Evolutionary conservation across 2,888 invertebrate species (phyloP).

Genomic region (Polydrusus pterygomalis): DNA sequence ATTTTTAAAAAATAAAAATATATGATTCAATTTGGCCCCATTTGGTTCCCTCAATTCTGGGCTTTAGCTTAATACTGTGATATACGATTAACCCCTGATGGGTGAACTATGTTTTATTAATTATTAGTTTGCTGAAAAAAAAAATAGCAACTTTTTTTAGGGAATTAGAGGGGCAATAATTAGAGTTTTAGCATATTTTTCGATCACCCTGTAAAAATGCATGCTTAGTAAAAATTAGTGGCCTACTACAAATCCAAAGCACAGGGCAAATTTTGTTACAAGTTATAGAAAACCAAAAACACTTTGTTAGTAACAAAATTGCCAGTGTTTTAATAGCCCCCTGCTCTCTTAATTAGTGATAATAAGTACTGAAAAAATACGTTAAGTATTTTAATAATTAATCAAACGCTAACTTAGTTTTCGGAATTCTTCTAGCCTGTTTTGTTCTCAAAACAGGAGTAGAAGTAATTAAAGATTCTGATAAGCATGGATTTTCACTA

Average conservation of each 20-base stretch:
- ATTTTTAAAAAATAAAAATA: background rate
- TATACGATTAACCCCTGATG: background rate
- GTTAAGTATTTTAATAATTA: conserved; percentile 33
- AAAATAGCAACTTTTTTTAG: background rate
- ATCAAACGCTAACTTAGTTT: conserved; percentile 53
- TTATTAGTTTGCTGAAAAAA: background rate
- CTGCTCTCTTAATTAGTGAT: background rate
- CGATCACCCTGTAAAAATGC: background rate
- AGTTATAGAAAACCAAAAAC: background rate
- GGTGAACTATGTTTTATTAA: background rate
- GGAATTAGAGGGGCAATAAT: no score
- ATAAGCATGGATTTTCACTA: conserved; percentile 13
- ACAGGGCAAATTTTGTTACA: conserved; percentile 1
- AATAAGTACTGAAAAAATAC: conserved; percentile 33
- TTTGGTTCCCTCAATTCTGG: background rate
- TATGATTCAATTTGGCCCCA: background rate
- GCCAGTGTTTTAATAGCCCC: background rate
- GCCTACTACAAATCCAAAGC: background rate
- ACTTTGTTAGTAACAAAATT: conserved; percentile 3
- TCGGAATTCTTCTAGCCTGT: conserved; percentile 47
- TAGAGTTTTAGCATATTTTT: no score
- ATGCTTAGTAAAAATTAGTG: conserved; percentile 3
- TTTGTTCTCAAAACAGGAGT: conserved; percentile 53
- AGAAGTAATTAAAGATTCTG: conserved; percentile 49
- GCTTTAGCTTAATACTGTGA: background rate